Percentiles rank a stretch among this genome's conserved stretches.
These are phyloP conservation scores for Ptychobarbus kaznakovi DNA, from an alignment of 2,797 vertebrate genomes.

Conservation along the genomic window DNA sequence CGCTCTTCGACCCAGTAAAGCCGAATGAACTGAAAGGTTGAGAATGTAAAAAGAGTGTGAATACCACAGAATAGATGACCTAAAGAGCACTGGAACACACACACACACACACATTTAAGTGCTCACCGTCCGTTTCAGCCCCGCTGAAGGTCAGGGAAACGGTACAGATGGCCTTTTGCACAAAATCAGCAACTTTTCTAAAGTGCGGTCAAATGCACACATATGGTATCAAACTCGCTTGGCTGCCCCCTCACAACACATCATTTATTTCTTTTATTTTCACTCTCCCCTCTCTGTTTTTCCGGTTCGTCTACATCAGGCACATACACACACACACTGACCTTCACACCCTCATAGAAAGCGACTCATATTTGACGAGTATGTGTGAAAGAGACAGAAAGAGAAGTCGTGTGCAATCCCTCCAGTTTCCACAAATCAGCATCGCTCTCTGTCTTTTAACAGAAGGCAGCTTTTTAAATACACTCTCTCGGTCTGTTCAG, in stretches of 20 bases:
- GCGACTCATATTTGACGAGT: background rate
- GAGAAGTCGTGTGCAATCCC: conserved; percentile 19
- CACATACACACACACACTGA: conserved; percentile 13
- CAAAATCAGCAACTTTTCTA: conserved; percentile 79
- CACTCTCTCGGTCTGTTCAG: conserved; percentile 36
- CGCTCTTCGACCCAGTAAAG: background rate
- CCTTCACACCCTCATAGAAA: conserved; percentile 48
- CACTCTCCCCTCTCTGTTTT: conserved; percentile 31
- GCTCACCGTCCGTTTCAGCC: conserved; percentile 66
- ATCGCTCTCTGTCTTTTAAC: conserved; percentile 34
- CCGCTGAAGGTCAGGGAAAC: conserved; percentile 74
- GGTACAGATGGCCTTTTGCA: conserved; percentile 78
- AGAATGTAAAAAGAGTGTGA: conserved; percentile 36
- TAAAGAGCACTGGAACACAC: conserved; percentile 35
- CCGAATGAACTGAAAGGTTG: conserved; percentile 20
- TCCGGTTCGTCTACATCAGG: conserved; percentile 11
- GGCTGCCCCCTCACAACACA: conserved; percentile 48
- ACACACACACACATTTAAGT: conserved; percentile 50
- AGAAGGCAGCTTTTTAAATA: conserved; percentile 44
- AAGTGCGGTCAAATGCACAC: conserved; percentile 71
- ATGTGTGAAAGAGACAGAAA: conserved; percentile 5
- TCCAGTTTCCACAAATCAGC: conserved; percentile 31
- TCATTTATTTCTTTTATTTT: conserved; percentile 50
- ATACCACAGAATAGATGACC: conserved; percentile 23
- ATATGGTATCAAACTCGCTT: conserved; percentile 65